Base-by-base conservation (phyloP, 2,113 vertebrate species). In the Nerophis ophidion region DNA sequence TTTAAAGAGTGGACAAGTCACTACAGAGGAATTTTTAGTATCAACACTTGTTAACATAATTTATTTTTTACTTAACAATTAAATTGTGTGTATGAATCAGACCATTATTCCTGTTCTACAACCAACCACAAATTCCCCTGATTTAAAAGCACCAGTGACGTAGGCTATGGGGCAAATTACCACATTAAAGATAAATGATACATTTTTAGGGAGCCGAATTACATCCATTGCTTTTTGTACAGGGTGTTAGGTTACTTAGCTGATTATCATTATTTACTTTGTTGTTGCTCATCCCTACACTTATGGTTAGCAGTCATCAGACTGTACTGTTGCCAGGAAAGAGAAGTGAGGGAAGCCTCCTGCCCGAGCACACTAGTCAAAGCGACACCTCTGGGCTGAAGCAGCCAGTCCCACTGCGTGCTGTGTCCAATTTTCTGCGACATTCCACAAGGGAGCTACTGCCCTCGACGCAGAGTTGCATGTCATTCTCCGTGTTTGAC, bases 21-120 rank as follows among this genome's bases (percentile, higher is more conserved):
- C 56, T 61, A 59, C 17, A 6, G 26, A 60, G 65, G 62, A 71
- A 71, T 68, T 17, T 42, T 57, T 2, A 19, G 48, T 57, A 53
- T 61, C 15, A 60, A 48, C 34, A 56, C 13, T 60, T 53, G 45
- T 36, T 61, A 15, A 5, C 38, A 33, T 55, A 47, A 64, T 52
- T 12, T 85, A 45, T 63, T 69, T 57, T 65, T 82, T 70, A 64
- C 54, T 65, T 66, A 16, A 68, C 47, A 40, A 42, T 56, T 63
- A 47, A 15, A 58, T 60, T 72, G 65, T 67, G 4, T 75, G 52
- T 47, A 55, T 71, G 67, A 83, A 68, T 80, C 68, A 57, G 17
- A 44, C 51, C n/a, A 38, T 35, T 47, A 50, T 11, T 61, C 14
- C 34, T 48, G 50, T 61, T 60, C 42, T 38, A 36, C 57, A 71